Percentiles rank a stretch among this genome's conserved stretches.
Evolutionary conservation across 2,888 invertebrate genomes (phyloP).

Genomic region (Pristionchus arcanus): DNA sequence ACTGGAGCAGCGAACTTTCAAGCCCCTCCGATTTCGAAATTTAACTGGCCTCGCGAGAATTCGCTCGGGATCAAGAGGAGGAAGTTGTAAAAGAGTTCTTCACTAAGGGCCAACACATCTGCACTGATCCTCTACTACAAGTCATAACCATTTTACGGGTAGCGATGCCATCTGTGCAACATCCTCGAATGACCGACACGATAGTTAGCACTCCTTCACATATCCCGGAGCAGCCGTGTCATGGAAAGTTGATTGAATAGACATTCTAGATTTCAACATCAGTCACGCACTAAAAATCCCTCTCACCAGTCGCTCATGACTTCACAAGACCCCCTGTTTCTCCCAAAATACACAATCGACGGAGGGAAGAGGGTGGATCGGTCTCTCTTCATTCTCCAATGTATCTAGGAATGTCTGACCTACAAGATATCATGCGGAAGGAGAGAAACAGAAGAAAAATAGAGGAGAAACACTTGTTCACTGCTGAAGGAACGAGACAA

Average conservation of each 20-base stretch:
- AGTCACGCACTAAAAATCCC: background rate
- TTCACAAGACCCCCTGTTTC: background rate
- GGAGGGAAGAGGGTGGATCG: background rate
- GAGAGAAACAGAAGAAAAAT: background rate
- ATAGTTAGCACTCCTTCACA: no score
- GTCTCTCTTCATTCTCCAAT: no score
- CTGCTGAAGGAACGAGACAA: constrained; percentile 6
- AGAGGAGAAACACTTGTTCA: constrained; percentile 36
- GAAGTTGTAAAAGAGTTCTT: constrained; percentile 26
- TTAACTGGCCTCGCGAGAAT: background rate
- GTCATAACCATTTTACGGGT: constrained; percentile 18
- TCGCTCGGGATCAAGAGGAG: background rate
- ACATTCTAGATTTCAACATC: background rate
- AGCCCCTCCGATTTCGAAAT: background rate
- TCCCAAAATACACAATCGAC: background rate
- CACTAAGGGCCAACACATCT: background rate
- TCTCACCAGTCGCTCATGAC: background rate
- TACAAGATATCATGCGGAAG: background rate
- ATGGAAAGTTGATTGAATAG: background rate
- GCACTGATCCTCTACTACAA: background rate
- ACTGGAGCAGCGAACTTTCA: background rate
- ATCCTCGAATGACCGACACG: background rate
- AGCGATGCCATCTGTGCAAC: background rate
- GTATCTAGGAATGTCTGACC: no score
- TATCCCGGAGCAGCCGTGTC: no score